Evolutionary conservation across 2,888 invertebrate species (phyloP).

Genomic region (Leptopilina syphax): DNA sequence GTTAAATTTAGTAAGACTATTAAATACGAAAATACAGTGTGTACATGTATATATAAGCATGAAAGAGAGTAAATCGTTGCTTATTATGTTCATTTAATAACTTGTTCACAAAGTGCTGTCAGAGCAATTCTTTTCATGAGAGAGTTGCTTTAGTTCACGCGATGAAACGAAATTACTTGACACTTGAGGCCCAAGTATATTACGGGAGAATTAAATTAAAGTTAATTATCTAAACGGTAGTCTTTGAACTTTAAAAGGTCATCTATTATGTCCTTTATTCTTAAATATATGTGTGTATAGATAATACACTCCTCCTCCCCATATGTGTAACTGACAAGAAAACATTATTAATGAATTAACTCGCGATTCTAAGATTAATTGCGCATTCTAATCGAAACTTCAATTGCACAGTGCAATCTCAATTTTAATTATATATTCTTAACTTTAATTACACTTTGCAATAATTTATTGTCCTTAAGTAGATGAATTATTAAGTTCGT

Average conservation of each 20-base stretch:
- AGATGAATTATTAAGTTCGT: not conserved
- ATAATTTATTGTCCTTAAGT: slow-evolving; percentile 4
- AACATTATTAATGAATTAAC: slow-evolving; percentile 1
- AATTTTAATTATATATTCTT: not conserved
- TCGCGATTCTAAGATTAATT: not conserved
- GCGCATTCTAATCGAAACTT: not conserved
- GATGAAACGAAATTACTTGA: slow-evolving; percentile 33
- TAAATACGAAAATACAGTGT: not conserved
- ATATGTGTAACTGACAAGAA: not conserved
- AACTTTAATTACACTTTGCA: not conserved
- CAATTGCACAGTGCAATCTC: not conserved
- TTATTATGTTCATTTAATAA: slow-evolving; percentile 26
- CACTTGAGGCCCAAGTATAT: slow-evolving; percentile 3
- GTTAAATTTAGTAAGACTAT: not conserved
- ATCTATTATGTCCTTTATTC: not conserved
- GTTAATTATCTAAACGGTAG: slow-evolving; percentile 22
- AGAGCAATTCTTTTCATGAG: slow-evolving; percentile 23
- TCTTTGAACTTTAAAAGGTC: slow-evolving; percentile 6
- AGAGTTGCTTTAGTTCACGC: slow-evolving; percentile 19
- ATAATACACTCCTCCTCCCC: too few species aligned
- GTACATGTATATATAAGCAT: too few species aligned
- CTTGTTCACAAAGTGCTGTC: slow-evolving; percentile 20
- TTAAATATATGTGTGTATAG: not conserved
- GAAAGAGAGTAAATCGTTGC: slow-evolving; percentile 19
- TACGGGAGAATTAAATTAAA: slow-evolving; percentile 19